Conservation (phyloP, 2,888 invertebrate species). For the Drosophila emarginata region DNA sequence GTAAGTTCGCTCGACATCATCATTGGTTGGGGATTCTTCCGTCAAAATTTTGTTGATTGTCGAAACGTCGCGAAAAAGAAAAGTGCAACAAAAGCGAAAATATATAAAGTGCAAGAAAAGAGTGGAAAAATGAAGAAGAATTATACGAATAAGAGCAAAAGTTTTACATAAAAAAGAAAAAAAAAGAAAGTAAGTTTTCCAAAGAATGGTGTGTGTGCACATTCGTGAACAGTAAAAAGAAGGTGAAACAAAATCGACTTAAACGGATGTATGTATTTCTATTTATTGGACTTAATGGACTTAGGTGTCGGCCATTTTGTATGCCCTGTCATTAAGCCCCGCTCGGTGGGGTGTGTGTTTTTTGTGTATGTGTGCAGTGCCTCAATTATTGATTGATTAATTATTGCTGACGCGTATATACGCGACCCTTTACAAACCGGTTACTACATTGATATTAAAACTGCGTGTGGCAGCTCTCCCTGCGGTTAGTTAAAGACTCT, state of each 20-base stretch:
- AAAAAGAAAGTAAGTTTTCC: constrained; percentile 69
- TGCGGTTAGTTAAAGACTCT: constrained; percentile 1
- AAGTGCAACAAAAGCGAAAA: constrained; percentile 36
- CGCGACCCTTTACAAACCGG: constrained; percentile 71
- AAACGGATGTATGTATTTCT: constrained; percentile 76
- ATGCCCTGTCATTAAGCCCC: constrained; percentile 56
- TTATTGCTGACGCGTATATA: constrained; percentile 81
- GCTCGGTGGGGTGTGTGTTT: constrained; percentile 27
- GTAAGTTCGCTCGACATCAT: background rate
- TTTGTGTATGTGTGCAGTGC: constrained; percentile 49
- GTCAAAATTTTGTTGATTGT: constrained; percentile 26
- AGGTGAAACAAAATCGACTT: background rate
- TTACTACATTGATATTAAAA: constrained; percentile 48
- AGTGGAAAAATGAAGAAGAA: constrained; percentile 52
- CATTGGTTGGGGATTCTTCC: background rate
- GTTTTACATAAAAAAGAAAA: constrained; percentile 17
- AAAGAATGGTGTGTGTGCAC: background rate
- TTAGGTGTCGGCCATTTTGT: constrained; percentile 75
- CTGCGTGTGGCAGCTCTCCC: constrained; percentile 42
- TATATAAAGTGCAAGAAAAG: constrained; percentile 24
- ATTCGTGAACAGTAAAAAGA: constrained; percentile 16
- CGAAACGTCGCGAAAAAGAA: constrained; percentile 46
- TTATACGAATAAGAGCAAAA: constrained; percentile 48
- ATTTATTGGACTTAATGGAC: constrained; percentile 48
- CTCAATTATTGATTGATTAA: constrained; percentile 81